Percentiles rank a stretch among this genome's conserved stretches.
Evolutionary conservation across 2,797 vertebrate genomes (phyloP).

Genomic region (Sciaenops ocellatus): DNA sequence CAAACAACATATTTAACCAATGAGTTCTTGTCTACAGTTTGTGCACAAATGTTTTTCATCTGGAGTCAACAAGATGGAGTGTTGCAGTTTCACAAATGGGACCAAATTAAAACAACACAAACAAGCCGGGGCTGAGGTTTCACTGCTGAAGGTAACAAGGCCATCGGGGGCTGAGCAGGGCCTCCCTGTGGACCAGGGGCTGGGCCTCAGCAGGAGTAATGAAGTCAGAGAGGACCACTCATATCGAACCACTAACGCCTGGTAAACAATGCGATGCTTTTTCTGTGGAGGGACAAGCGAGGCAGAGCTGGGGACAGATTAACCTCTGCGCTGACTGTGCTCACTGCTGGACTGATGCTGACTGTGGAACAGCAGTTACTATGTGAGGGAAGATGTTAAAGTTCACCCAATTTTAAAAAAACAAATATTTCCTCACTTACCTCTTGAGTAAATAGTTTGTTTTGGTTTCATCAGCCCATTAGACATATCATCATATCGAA

Average conservation of each 20-base stretch:
- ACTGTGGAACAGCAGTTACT: not conserved
- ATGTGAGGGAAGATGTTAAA: not conserved
- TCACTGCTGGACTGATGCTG: too few relatives aligned
- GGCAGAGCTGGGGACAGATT: not conserved
- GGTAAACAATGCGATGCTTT: conserved; percentile 50
- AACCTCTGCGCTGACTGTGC: not conserved
- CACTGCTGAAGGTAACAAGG: conserved; percentile 62
- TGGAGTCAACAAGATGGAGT: conserved; percentile 11
- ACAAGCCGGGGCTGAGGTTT: conserved; percentile 23
- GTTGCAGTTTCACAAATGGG: conserved; percentile 35
- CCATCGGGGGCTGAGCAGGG: conserved; percentile 23
- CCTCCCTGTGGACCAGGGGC: conserved; percentile 18
- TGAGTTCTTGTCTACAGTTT: not conserved
- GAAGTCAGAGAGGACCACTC: conserved; percentile 65
- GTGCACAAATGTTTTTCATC: conserved; percentile 6
- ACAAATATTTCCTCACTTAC: not conserved
- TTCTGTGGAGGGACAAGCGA: not conserved
- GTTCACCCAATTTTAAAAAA: not conserved
- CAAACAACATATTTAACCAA: not conserved
- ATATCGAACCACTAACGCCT: not conserved
- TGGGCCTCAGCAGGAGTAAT: conserved; percentile 48
- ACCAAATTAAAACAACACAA: conserved; percentile 47
- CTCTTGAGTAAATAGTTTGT: too few relatives aligned
- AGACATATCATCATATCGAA: not conserved
- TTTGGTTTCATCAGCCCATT: not conserved